phyloP scores from a whole-genome alignment of 2,888 invertebrate species.

The Melangyna quadrimaculata region DNA sequence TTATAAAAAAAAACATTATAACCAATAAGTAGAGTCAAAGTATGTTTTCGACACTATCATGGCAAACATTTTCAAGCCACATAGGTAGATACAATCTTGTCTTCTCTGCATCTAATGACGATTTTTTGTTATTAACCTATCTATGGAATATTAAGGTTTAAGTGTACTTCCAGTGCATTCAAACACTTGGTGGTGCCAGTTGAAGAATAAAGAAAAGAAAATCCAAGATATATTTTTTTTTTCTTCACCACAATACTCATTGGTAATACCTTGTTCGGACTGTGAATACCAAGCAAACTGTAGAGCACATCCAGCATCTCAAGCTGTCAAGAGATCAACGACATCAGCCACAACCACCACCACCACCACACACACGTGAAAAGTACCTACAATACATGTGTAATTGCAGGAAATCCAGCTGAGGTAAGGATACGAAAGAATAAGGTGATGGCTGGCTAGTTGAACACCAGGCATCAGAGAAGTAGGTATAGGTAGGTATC shows the following conservation, averaged over 20 bases:
- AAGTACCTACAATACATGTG: constrained; percentile 29
- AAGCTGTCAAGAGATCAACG: constrained; percentile 61
- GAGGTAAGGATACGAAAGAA: constrained; percentile 24
- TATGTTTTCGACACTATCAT: too few relatives aligned
- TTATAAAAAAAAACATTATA: constrained; percentile 57
- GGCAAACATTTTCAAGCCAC: background rate
- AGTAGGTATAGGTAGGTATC: too few relatives aligned
- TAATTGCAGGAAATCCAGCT: constrained; percentile 64
- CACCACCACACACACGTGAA: constrained; percentile 15
- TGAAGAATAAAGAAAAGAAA: constrained; percentile 13
- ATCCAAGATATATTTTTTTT: constrained; percentile 8
- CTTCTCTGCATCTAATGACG: constrained; percentile 29
- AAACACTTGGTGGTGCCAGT: constrained; percentile 41
- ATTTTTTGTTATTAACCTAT: background rate
- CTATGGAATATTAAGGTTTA: background rate
- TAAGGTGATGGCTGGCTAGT: constrained; percentile 34
- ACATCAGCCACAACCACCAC: constrained; percentile 29
- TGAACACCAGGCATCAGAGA: constrained; percentile 28
- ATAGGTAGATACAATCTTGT: constrained; percentile 49
- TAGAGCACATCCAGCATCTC: constrained; percentile 23
- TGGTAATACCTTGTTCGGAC: constrained; percentile 26
- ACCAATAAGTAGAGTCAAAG: constrained; percentile 15
- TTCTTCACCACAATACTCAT: background rate
- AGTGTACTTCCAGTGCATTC: background rate
- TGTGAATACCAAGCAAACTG: constrained; percentile 23